Base-by-base conservation (phyloP, 1,140 invertebrate species). In the Aphidius ervi region DNA sequence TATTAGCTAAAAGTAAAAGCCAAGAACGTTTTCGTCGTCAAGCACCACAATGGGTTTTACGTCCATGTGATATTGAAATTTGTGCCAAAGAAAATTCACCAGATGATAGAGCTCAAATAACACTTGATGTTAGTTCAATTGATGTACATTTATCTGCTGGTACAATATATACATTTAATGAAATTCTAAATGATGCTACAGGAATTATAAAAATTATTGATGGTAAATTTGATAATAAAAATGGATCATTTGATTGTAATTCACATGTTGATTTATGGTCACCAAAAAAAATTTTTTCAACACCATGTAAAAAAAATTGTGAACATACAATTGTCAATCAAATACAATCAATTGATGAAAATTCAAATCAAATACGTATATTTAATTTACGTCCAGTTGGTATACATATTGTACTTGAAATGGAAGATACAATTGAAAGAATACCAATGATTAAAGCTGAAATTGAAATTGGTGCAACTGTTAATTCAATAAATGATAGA, bases 31-130 rank as follows among this genome's bases (percentile, higher is more conserved):
- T 72, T 56, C 58, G 66, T 10, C 62, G 64, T 10, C 70, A 74
- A 54, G 67, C 56, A 1, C 70, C 71, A 2, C 71, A 76, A 49
- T 78, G 76, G 74, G 66, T 82, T 4, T 70, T 94, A 31, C 83
- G 85, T 67, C 88, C 89, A 0, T 90, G 88, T 72, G 88, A 91
- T 67, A 72, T 90, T 10, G 89, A 91, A 73, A 84, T 90, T 66
- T 85, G 83, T 6, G 84, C 82, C 65, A 83, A 79, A 52, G 83
- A 85, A 61, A 85, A 84, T 59, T 81, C 80, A 56, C 67, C 81
- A 2, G 87, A 89, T 64, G 84, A 86, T 68, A 84, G 86, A 48
- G 76, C 87, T 42, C 84, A 84, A 68, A 79, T 88, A 23, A 79
- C 80, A 10, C 67, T 84, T 60, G 80, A 81, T 8, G 76, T 89